phyloP scores from a whole-genome alignment of 1,140 invertebrate species.

The Drosophila auraria region DNA sequence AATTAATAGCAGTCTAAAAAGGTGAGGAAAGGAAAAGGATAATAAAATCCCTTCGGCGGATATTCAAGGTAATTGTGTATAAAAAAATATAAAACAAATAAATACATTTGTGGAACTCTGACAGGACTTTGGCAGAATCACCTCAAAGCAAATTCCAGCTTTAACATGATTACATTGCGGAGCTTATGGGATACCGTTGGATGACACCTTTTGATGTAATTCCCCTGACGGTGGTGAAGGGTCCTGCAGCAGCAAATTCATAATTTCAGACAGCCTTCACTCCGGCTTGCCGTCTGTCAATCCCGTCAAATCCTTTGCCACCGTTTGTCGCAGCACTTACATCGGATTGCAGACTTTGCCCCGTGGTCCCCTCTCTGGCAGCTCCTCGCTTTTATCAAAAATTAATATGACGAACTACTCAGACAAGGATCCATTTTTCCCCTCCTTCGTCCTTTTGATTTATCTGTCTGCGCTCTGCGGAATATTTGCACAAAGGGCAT shows the following conservation, averaged over 20 bases:
- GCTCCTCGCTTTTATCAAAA: conserved; percentile 56
- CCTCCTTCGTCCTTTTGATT: background rate
- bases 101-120: background rate
- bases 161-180: conserved; percentile 9
- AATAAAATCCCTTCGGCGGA: no score
- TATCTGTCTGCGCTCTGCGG: conserved; percentile 22
- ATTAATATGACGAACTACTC: conserved; percentile 75
- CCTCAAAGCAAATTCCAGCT: background rate
- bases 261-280: conserved; percentile 21
- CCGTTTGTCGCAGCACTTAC: conserved; percentile 60
- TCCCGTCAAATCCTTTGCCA: conserved; percentile 61
- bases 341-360: conserved; percentile 41
- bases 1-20: background rate
- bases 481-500: conserved; percentile 53
- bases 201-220: conserved; percentile 32
- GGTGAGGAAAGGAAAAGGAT: no score
- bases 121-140: background rate
- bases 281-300: conserved; percentile 41
- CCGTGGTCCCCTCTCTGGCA: conserved; percentile 4
- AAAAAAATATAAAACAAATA: no score
- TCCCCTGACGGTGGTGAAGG: conserved; percentile 7
- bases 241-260: conserved; percentile 7
- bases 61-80: no score
- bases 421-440: conserved; percentile 37
- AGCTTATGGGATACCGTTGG: conserved; percentile 7